Percentiles rank a stretch among this genome's conserved stretches.
phyloP scores from a whole-genome alignment of 1,140 invertebrate genomes.

The Teleogryllus occipitalis region DNA sequence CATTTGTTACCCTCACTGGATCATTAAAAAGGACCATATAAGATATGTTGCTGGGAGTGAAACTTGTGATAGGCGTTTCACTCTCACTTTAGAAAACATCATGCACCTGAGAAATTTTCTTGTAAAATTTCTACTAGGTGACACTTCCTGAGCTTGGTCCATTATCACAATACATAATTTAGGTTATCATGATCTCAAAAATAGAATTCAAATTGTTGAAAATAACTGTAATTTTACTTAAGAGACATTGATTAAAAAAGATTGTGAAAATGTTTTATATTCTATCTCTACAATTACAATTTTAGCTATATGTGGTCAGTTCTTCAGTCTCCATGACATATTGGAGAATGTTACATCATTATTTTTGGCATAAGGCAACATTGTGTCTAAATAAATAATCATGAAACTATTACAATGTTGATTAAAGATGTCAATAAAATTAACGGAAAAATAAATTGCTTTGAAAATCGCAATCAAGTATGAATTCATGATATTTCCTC shows the following conservation, averaged over 20 bases:
- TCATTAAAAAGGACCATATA: slow-evolving; percentile 15
- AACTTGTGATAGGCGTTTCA: not conserved
- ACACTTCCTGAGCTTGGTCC: slow-evolving; percentile 18
- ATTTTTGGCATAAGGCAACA: slow-evolving; percentile 1
- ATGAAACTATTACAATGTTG: not conserved
- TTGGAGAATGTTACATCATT: not conserved
- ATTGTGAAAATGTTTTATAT: not conserved
- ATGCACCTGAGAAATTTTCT: slow-evolving; percentile 12
- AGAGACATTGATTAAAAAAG: not conserved
- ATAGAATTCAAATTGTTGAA: not conserved
- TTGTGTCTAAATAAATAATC: not conserved
- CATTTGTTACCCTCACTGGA: not conserved
- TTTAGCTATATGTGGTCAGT: not conserved
- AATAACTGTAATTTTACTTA: not conserved
- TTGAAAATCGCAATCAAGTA: not conserved
- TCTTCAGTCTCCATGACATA: not conserved
- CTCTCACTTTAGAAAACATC: slow-evolving; percentile 12
- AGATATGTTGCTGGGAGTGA: slow-evolving; percentile 16
- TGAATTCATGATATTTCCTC: not conserved
- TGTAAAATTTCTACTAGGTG: not conserved
- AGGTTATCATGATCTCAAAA: slow-evolving; percentile 7
- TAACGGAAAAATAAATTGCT: not conserved
- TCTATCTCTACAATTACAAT: not conserved
- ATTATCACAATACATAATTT: slow-evolving; percentile 16
- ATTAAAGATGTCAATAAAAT: not conserved